Percentiles rank a stretch among this genome's conserved stretches.
These are phyloP conservation scores for Pituophis catenifer DNA, from an alignment of 2,113 vertebrate species.

Conservation along the genomic window DNA sequence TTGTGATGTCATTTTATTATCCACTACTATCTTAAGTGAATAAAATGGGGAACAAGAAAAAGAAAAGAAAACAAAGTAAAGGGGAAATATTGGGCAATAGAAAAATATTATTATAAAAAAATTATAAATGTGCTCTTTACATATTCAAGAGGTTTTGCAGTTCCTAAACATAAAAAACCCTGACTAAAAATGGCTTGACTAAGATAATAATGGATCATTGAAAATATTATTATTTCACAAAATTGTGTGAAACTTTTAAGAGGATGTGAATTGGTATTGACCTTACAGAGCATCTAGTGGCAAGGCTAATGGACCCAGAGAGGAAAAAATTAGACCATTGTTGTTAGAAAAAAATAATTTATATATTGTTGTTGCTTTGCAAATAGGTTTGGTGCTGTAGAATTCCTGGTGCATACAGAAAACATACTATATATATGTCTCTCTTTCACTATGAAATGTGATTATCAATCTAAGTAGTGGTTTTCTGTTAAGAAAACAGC, in stretches of 20 bases:
- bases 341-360: constrained; percentile 38
- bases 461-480: constrained; percentile 19
- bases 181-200: constrained; percentile 17
- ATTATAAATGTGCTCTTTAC: not conserved
- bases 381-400: constrained; percentile 32
- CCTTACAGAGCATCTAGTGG: not conserved
- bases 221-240: constrained; percentile 1
- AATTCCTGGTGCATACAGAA: too few species aligned
- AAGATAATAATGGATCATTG: constrained; percentile 42
- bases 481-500: constrained; percentile 38
- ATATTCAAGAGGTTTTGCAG: not conserved
- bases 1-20: not conserved
- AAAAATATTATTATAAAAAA: not conserved
- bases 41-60: not conserved
- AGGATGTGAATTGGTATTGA: constrained; percentile 40
- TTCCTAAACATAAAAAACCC: constrained; percentile 39
- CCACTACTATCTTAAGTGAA: not conserved
- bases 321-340: constrained; percentile 47
- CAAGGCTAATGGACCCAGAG: constrained; percentile 42
- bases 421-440: not conserved
- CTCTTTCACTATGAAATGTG: constrained; percentile 11
- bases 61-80: constrained; percentile 15
- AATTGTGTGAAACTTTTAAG: constrained; percentile 31
- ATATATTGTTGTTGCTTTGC: constrained; percentile 14
- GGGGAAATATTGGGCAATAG: not conserved